A percentile compares a stretch with the other conserved stretches of the same genome.
Conservation (phyloP, 1,140 invertebrate species). For the Pachypeltis micranthus region DNA sequence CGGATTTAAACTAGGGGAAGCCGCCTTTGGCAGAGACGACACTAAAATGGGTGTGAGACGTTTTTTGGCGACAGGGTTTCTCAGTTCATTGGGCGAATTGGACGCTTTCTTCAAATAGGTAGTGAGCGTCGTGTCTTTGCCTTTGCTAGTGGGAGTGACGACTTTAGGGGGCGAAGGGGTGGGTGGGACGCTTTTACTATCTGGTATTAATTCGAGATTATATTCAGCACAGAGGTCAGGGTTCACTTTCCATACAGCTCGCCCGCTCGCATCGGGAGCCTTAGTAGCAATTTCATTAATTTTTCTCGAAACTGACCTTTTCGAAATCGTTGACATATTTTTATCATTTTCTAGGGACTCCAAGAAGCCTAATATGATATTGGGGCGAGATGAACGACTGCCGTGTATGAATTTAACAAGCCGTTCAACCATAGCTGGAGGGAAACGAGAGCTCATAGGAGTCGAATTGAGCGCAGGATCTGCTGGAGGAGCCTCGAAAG, state of each 20-base stretch:
- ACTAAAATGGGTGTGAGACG: neutral
- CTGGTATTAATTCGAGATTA: no score
- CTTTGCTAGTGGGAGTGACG: no score
- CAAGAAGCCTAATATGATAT: constrained; percentile 11
- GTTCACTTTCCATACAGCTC: neutral
- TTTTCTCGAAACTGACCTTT: constrained; percentile 12
- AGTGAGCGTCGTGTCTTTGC: neutral
- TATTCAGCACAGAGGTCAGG: neutral
- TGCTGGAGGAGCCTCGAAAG: neutral
- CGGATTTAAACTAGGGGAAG: no score
- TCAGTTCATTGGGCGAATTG: no score
- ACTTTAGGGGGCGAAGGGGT: no score
- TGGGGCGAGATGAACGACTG: neutral
- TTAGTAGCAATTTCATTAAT: constrained; percentile 15
- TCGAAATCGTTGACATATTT: neutral
- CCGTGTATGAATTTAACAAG: constrained; percentile 17
- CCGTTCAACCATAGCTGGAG: neutral
- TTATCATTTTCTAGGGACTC: constrained; percentile 5
- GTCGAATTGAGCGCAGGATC: neutral
- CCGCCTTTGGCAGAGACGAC: neutral
- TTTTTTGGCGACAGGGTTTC: no score
- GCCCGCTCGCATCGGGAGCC: neutral
- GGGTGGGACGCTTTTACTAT: no score
- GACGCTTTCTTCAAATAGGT: neutral
- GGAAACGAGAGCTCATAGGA: neutral